A percentile compares a stretch with the other conserved stretches of the same genome.
Conservation (phyloP, 2,797 vertebrate genomes). For the Sparus aurata region DNA sequence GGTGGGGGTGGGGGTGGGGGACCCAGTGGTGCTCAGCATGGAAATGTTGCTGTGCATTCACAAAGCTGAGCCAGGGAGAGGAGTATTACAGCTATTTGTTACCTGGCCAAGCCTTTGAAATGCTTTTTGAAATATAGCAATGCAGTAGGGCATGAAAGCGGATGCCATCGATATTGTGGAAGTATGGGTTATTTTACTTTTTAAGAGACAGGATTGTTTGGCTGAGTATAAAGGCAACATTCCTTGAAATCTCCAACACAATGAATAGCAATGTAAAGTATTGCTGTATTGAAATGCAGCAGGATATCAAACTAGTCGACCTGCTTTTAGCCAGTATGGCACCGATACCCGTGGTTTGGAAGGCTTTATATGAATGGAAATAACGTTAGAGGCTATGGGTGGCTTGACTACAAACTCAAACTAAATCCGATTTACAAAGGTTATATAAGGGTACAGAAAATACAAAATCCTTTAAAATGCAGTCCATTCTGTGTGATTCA, state of each 20-base stretch:
- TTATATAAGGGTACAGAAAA: too few species aligned
- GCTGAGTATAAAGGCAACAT: constrained; percentile 25
- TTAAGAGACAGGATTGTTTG: constrained; percentile 5
- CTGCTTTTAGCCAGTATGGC: background rate
- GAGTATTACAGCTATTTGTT: constrained; percentile 61
- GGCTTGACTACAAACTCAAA: background rate
- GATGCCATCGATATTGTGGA: constrained; percentile 15
- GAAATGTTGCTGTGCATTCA: constrained; percentile 71
- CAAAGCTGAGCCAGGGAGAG: constrained; percentile 47
- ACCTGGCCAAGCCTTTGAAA: constrained; percentile 47
- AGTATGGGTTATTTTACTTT: constrained; percentile 10
- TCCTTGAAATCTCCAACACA: constrained; percentile 25
- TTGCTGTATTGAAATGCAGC: constrained; percentile 26
- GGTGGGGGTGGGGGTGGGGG: constrained; percentile 18
- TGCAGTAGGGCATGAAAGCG: constrained; percentile 3
- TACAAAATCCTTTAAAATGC: too few species aligned
- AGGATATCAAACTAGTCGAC: background rate
- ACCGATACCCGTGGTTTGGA: background rate
- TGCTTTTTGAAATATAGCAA: constrained; percentile 38
- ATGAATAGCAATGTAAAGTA: constrained; percentile 48
- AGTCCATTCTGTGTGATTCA: too few species aligned
- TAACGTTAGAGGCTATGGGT: too few species aligned
- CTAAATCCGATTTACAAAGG: too few species aligned
- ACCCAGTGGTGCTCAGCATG: constrained; percentile 67
- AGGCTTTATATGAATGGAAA: background rate